These are phyloP conservation scores for Mizuhopecten yessoensis DNA, from an alignment of 1,140 invertebrate species.

Conservation along the genomic window DNA sequence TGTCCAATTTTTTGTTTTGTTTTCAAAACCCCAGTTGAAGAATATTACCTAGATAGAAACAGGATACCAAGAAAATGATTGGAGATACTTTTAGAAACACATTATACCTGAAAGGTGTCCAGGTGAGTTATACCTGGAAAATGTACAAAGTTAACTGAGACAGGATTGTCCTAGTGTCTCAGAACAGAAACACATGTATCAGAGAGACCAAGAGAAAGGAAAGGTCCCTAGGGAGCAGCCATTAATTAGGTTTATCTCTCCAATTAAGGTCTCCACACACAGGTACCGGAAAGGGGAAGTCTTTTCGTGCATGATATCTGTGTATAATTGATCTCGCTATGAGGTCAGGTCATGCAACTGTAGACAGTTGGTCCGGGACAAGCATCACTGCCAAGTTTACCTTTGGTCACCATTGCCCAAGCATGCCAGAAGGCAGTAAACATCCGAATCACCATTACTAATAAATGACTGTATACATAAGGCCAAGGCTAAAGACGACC, in stretches of 20 bases:
- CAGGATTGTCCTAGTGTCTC: neutral
- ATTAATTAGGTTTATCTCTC: constrained; percentile 29
- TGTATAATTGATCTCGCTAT: neutral
- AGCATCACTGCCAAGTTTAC: neutral
- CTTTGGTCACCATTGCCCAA: neutral
- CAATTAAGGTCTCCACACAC: constrained; percentile 10
- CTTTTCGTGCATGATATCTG: constrained; percentile 32
- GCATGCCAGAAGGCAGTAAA: constrained; percentile 12
- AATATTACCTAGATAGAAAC: too few relatives aligned
- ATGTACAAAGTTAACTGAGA: neutral
- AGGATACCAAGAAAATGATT: neutral
- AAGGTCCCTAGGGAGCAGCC: neutral
- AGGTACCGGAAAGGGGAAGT: neutral
- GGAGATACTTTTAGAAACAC: neutral
- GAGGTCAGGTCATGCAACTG: constrained; percentile 3
- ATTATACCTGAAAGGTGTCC: neutral
- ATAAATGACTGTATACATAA: neutral
- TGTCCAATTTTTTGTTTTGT: too few relatives aligned
- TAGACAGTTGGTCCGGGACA: neutral
- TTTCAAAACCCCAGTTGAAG: too few relatives aligned
- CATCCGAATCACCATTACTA: constrained; percentile 2
- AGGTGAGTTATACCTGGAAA: neutral
- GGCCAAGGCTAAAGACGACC: neutral
- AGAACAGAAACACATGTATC: neutral
- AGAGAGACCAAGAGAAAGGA: neutral